Conservation (phyloP, 1,140 invertebrate species). For the Ditylenchus dipsaci region DNA sequence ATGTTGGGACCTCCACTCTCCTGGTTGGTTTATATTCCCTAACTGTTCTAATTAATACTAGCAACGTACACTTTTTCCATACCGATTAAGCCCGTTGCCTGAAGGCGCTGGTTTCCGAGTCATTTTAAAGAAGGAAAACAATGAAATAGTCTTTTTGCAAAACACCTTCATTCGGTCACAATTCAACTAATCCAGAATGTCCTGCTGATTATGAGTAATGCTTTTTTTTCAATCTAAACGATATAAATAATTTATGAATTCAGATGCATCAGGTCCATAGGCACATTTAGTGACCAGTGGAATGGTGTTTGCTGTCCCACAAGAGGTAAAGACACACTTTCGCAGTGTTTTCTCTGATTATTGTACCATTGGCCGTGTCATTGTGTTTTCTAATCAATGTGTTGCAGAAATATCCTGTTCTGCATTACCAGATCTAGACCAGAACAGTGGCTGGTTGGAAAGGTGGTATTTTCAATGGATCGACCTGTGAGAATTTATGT, state of each 20-base stretch:
- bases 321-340: slow-evolving; percentile 11
- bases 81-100: slow-evolving; percentile 14
- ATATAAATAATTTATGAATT: too few relatives aligned
- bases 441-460: slow-evolving; percentile 28
- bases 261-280: slow-evolving; percentile 19
- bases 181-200: slow-evolving; percentile 11
- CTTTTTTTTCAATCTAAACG: too few relatives aligned
- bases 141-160: slow-evolving; percentile 26
- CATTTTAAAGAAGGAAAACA: slow-evolving; percentile 27
- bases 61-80: too few relatives aligned
- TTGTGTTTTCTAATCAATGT: too few relatives aligned
- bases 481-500: slow-evolving; percentile 20
- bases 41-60: too few relatives aligned
- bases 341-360: too few relatives aligned
- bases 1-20: slow-evolving; percentile 23
- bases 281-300: slow-evolving; percentile 24
- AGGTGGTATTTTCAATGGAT: slow-evolving; percentile 27
- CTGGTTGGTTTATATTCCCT: not conserved
- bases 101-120: slow-evolving; percentile 29
- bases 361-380: too few relatives aligned
- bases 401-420: not conserved
- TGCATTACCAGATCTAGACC: not conserved
- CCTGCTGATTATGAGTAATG: slow-evolving; percentile 12
- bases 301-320: slow-evolving; percentile 31
- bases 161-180: not conserved